phyloP scores from a whole-genome alignment of 2,888 invertebrate genomes.

The Ectobius pallidus region DNA sequence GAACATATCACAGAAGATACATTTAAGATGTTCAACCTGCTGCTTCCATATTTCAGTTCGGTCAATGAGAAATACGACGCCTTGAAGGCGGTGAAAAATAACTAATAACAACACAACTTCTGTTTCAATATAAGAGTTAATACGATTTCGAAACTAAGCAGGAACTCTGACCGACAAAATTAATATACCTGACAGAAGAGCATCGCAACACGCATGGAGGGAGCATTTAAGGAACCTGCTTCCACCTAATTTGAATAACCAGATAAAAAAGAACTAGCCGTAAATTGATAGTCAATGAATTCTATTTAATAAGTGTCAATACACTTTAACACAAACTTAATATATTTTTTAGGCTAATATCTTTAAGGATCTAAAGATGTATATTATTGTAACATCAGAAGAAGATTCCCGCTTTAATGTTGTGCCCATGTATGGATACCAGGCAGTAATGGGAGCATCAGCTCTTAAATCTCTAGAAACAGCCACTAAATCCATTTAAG shows the following conservation, averaged over 20 bases:
- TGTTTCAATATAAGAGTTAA: background rate
- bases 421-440: background rate
- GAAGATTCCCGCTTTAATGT: background rate
- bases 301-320: background rate
- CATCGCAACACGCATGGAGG: background rate
- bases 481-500: too few species aligned
- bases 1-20: too few species aligned
- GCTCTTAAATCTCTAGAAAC: too few species aligned
- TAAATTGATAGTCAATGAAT: background rate
- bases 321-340: background rate
- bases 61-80: background rate
- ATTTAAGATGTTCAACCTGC: too few species aligned
- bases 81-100: background rate
- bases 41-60: too few species aligned
- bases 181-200: background rate
- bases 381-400: background rate
- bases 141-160: background rate
- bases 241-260: background rate
- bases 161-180: background rate
- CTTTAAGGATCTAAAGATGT: background rate
- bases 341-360: background rate
- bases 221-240: too few species aligned
- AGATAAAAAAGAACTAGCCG: background rate
- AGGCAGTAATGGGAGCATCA: background rate
- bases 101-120: background rate